A percentile compares a stretch with the other conserved stretches of the same genome.
These are phyloP conservation scores for Anadara kagoshimensis DNA, from an alignment of 1,140 invertebrate species.

Conservation along the genomic window DNA sequence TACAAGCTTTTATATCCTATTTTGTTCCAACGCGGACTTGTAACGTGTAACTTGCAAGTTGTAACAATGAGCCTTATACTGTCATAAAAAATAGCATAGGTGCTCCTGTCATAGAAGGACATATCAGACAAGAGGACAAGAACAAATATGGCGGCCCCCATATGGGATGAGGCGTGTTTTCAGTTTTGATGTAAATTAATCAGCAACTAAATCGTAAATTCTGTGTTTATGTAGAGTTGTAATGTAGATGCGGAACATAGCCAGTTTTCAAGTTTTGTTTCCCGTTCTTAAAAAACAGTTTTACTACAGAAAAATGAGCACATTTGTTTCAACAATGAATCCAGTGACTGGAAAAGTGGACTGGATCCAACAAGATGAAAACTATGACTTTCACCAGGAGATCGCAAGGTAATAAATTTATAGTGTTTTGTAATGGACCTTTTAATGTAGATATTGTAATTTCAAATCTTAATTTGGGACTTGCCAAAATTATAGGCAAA, in stretches of 20 bases:
- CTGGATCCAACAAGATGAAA: conserved; percentile 86
- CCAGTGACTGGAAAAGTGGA: conserved; percentile 85
- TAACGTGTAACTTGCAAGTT: too few species aligned
- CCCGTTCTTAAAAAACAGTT: not conserved
- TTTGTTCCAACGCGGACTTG: too few species aligned
- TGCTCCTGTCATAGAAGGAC: too few species aligned
- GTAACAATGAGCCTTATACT: not conserved
- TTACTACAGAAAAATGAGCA: conserved; percentile 44
- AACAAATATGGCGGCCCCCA: not conserved
- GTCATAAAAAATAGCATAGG: too few species aligned
- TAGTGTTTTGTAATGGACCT: not conserved
- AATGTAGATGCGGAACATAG: not conserved
- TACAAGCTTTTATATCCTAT: too few species aligned
- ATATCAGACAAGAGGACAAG: not conserved
- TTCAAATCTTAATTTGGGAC: not conserved
- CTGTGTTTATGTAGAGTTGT: not conserved
- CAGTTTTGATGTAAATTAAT: not conserved
- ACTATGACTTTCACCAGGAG: conserved; percentile 95
- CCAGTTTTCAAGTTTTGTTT: not conserved
- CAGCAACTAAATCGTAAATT: not conserved
- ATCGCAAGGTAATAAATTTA: conserved; percentile 81
- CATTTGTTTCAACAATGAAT: conserved; percentile 85
- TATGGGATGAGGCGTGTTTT: not conserved
- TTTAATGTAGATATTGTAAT: not conserved
- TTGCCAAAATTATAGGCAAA: too few species aligned